Evolutionary conservation across 2,797 vertebrate genomes (phyloP).

Genomic region (Megalops cyprinoides): DNA sequence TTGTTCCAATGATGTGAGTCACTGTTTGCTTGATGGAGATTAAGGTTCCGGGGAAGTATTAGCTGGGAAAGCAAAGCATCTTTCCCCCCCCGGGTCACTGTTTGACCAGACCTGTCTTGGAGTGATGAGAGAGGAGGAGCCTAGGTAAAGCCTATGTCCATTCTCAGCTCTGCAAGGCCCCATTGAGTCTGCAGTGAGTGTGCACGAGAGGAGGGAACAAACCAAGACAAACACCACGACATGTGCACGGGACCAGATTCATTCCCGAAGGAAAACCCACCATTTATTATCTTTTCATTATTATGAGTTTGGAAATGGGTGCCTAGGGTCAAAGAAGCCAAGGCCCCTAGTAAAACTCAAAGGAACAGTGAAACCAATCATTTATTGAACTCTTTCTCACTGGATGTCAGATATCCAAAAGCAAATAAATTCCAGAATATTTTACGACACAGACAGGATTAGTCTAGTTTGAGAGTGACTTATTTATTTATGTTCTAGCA

Average conservation of each 20-base stretch:
- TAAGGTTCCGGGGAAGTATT: background rate
- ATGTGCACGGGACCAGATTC: constrained; percentile 26
- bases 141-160: constrained; percentile 44
- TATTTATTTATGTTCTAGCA: constrained; percentile 23
- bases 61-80: constrained; percentile 34
- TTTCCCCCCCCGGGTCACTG: background rate
- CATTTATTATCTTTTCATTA: constrained; percentile 27
- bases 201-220: constrained; percentile 22
- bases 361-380: background rate
- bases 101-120: background rate
- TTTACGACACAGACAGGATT: background rate
- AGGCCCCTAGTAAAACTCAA: background rate
- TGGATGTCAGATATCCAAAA: constrained; percentile 22
- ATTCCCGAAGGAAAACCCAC: constrained; percentile 14
- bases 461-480: background rate
- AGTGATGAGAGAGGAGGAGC: constrained; percentile 12
- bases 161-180: constrained; percentile 47
- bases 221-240: constrained; percentile 49
- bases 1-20: constrained; percentile 5
- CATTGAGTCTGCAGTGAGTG: constrained; percentile 38
- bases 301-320: constrained; percentile 22
- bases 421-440: constrained; percentile 25
- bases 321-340: background rate
- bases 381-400: constrained; percentile 16
- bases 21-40: constrained; percentile 6